A percentile compares a stretch with the other conserved stretches of the same genome.
Evolutionary conservation across 1,140 invertebrate species (phyloP).

Genomic region (Camponotus vicinus): DNA sequence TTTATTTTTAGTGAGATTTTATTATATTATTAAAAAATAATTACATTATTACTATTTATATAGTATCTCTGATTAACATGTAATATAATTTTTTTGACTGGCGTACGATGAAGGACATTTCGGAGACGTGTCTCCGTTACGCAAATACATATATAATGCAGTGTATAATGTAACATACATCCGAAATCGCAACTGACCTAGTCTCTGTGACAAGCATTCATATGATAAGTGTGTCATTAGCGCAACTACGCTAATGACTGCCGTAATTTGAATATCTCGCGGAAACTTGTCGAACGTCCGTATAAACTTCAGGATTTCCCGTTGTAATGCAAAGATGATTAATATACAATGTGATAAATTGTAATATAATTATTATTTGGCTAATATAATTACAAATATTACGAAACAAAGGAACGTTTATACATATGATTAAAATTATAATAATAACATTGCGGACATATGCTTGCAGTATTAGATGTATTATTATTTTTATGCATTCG

Average conservation of each 20-base stretch:
- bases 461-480: not conserved
- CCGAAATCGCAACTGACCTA: conserved; percentile 65
- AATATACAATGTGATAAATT: conserved; percentile 30
- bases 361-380: not conserved
- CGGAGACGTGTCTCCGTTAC: conserved; percentile 54
- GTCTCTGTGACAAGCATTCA: conserved; percentile 71
- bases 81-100: conserved; percentile 25
- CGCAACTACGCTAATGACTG: conserved; percentile 60
- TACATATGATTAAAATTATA: not conserved
- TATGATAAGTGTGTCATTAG: conserved; percentile 72
- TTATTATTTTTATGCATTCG: not conserved
- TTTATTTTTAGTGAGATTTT: no score
- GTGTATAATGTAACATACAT: conserved; percentile 56
- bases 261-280: conserved; percentile 57
- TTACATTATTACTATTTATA: conserved; percentile 3
- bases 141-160: conserved; percentile 60
- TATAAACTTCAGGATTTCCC: conserved; percentile 55
- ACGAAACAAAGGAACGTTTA: not conserved
- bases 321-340: conserved; percentile 39
- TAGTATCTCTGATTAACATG: not conserved
- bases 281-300: conserved; percentile 60
- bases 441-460: not conserved
- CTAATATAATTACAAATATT: not conserved
- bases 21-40: not conserved
- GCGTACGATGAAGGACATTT: conserved; percentile 21